These are phyloP conservation scores for Saturnia japonica DNA, from an alignment of 2,888 invertebrate species.

Conservation along the genomic window DNA sequence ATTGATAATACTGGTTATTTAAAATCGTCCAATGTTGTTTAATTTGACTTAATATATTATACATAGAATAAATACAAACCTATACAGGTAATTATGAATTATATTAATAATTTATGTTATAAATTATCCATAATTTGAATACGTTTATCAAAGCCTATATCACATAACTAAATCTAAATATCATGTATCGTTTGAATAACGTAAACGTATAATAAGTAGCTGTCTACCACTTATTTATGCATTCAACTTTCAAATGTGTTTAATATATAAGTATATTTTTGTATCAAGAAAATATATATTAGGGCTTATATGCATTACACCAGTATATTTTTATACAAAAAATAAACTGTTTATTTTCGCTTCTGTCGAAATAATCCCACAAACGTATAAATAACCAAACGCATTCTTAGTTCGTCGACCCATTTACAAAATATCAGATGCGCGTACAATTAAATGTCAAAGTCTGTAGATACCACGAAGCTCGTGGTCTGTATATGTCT, in stretches of 20 bases:
- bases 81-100: no score
- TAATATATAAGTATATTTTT: neutral
- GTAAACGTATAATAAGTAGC: neutral
- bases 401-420: slow-evolving; percentile 20
- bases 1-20: no score
- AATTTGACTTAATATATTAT: no score
- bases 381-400: slow-evolving; percentile 14
- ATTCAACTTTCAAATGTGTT: neutral
- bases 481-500: slow-evolving; percentile 2
- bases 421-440: slow-evolving; percentile 23
- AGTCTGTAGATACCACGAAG: slow-evolving; percentile 19
- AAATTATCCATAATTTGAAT: neutral
- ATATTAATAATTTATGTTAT: no score
- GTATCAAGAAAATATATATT: neutral
- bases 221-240: no score
- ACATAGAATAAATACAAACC: neutral
- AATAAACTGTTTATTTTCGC: slow-evolving; percentile 30
- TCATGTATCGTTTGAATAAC: neutral
- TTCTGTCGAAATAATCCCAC: slow-evolving; percentile 25
- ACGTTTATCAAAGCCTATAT: neutral
- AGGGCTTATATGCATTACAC: neutral
- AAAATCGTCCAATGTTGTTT: neutral
- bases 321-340: neutral
- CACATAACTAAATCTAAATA: neutral
- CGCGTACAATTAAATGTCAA: slow-evolving; percentile 14